phyloP scores from a whole-genome alignment of 2,797 vertebrate species.

The Hoplostethus atlanticus region DNA sequence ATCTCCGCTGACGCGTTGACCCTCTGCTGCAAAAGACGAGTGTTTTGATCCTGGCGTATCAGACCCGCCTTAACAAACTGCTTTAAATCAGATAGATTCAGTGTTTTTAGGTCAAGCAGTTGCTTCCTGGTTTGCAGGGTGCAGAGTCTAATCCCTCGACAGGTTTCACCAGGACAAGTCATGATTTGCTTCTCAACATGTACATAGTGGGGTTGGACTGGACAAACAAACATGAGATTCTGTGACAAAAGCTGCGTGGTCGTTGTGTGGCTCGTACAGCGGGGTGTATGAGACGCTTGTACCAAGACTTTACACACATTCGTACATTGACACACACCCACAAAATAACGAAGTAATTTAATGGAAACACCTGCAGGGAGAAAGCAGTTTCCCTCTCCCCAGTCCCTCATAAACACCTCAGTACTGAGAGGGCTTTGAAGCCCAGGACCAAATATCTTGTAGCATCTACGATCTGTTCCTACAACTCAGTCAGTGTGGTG shows the following conservation, averaged over 20 bases:
- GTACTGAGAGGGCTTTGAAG: too few species aligned
- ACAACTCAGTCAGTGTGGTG: too few species aligned
- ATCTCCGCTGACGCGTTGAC: conserved; percentile 1
- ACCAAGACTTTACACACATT: not conserved
- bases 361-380: conserved; percentile 29
- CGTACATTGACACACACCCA: not conserved
- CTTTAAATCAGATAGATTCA: not conserved
- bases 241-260: too few species aligned
- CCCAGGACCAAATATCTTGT: not conserved
- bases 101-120: not conserved
- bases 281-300: conserved; percentile 3
- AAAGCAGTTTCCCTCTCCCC: conserved; percentile 4
- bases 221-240: not conserved
- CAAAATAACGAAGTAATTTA: conserved; percentile 15
- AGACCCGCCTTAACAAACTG: not conserved
- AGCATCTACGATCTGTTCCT: not conserved
- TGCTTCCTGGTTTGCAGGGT: not conserved
- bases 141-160: not conserved
- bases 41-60: not conserved
- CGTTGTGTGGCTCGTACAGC: not conserved
- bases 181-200: not conserved
- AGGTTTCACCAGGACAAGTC: not conserved
- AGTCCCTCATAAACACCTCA: too few species aligned
- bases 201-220: not conserved
- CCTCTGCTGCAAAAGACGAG: conserved; percentile 4